These are phyloP conservation scores for Meghimatium bilineatum DNA, from an alignment of 2,888 invertebrate species.

Conservation along the genomic window DNA sequence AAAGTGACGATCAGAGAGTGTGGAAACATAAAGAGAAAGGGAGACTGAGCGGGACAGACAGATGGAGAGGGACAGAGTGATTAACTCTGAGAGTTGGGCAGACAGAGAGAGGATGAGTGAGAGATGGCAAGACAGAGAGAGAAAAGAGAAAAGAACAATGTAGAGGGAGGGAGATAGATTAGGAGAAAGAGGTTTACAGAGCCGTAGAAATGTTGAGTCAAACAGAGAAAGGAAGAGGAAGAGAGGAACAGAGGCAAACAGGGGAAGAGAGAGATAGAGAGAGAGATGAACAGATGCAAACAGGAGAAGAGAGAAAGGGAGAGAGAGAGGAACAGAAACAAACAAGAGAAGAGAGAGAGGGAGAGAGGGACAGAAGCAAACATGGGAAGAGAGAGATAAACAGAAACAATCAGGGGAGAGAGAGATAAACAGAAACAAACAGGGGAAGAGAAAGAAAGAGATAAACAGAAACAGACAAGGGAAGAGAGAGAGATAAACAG, in stretches of 20 bases:
- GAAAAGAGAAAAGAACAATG: background rate
- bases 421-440: too few species aligned
- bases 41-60: background rate
- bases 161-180: background rate
- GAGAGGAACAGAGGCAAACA: background rate
- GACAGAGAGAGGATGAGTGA: background rate
- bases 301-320: background rate
- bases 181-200: too few species aligned
- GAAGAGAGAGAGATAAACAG: background rate
- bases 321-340: background rate
- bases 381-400: too few species aligned
- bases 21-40: background rate
- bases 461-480: too few species aligned
- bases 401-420: too few species aligned
- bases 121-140: background rate
- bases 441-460: too few species aligned
- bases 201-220: too few species aligned
- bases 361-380: background rate
- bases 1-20: background rate
- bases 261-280: background rate
- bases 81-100: background rate
- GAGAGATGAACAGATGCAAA: background rate
- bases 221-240: background rate
- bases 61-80: background rate
- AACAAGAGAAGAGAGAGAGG: too few species aligned